These are phyloP conservation scores for Conus canariensis DNA, from an alignment of 2,888 invertebrate genomes.

Conservation along the genomic window DNA sequence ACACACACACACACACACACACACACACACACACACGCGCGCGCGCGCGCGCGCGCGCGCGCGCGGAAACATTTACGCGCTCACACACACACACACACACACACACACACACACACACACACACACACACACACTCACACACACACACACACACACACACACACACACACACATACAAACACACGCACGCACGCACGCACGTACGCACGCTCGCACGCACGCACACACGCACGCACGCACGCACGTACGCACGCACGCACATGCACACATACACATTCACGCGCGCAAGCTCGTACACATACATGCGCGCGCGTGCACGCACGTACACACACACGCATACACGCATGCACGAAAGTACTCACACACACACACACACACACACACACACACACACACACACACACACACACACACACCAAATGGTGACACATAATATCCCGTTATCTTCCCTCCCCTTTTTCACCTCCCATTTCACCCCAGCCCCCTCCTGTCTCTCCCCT, in stretches of 20 bases:
- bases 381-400: neutral
- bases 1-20: neutral
- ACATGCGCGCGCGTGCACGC: neutral
- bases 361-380: neutral
- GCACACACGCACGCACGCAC: neutral
- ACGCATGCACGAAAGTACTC: no score
- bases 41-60: neutral
- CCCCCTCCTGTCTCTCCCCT: neutral
- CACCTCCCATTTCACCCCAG: neutral
- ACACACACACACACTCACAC: neutral
- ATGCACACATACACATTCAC: neutral
- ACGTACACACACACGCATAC: neutral
- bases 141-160: neutral
- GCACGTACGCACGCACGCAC: neutral
- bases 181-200: neutral
- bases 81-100: neutral
- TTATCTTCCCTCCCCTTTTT: neutral
- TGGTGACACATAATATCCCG: neutral
- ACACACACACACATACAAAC: slow-evolving; percentile 1
- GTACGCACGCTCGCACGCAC: neutral
- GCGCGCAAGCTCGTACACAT: neutral
- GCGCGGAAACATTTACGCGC: neutral
- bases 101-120: neutral
- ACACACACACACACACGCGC: neutral
- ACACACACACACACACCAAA: neutral